These are phyloP conservation scores for Morone chrysops DNA, from an alignment of 2,113 vertebrate genomes.

Conservation along the genomic window DNA sequence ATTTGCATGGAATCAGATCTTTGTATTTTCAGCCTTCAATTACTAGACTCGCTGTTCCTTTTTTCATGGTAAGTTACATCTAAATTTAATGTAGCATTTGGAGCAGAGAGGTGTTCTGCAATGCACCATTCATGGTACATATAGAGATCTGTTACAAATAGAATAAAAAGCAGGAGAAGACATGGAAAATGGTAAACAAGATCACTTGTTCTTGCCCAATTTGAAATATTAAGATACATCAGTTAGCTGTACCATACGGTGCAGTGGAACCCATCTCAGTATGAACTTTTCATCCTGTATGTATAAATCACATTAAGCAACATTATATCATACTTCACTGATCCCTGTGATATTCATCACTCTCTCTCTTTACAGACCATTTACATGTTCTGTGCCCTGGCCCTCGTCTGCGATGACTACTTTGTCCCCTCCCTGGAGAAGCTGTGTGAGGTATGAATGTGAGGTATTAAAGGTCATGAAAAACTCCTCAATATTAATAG, in stretches of 20 bases:
- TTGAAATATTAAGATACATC: not conserved
- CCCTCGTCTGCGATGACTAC: slow-evolving; percentile 96
- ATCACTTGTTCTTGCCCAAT: no score
- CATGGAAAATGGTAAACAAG: no score
- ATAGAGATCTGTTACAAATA: not conserved
- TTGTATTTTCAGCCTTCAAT: slow-evolving; percentile 19
- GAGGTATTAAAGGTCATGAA: not conserved
- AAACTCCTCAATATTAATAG: no score
- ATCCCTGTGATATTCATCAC: slow-evolving; percentile 11
- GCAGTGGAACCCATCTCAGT: not conserved
- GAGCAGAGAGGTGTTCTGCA: not conserved
- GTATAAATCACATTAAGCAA: not conserved
- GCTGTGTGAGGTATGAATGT: slow-evolving; percentile 90
- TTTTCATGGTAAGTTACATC: slow-evolving; percentile 34
- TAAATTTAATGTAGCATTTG: slow-evolving; percentile 22
- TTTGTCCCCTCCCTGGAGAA: slow-evolving; percentile 97
- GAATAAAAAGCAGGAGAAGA: not conserved
- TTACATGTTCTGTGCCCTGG: slow-evolving; percentile 96
- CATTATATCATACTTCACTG: not conserved
- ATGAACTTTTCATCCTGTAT: not conserved
- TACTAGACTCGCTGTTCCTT: slow-evolving; percentile 1
- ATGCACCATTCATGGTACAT: not conserved
- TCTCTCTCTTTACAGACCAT: slow-evolving; percentile 85
- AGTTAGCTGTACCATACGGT: not conserved
- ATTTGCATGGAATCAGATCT: slow-evolving; percentile 29